Evolutionary conservation across 2,797 vertebrate genomes (phyloP).

Genomic region (Cyclopterus lumpus): DNA sequence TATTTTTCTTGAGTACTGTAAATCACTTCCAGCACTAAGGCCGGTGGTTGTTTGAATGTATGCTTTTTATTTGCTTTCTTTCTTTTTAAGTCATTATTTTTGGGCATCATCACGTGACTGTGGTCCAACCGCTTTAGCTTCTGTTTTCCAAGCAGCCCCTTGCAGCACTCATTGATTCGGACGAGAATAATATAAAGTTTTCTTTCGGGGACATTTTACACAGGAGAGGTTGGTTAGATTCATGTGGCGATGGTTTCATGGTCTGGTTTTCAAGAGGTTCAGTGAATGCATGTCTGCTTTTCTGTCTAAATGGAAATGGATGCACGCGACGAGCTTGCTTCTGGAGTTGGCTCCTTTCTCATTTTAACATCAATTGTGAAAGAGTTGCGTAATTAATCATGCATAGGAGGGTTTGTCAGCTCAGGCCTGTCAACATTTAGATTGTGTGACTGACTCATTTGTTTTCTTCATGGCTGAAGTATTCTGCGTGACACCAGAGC

Average conservation of each 20-base stretch:
- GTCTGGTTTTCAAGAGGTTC: constrained; percentile 22
- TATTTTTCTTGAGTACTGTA: constrained; percentile 60
- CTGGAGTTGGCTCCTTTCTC: constrained; percentile 14
- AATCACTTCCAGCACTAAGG: constrained; percentile 69
- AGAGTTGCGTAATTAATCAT: constrained; percentile 5
- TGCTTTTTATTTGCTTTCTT: constrained; percentile 46
- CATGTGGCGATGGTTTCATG: background rate
- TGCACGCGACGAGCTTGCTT: constrained; percentile 31
- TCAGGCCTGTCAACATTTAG: constrained; percentile 9
- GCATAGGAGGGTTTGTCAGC: constrained; percentile 7
- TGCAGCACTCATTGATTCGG: constrained; percentile 17
- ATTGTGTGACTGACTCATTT: constrained; percentile 4
- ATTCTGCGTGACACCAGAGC: background rate
- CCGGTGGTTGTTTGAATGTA: constrained; percentile 71
- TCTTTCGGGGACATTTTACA: constrained; percentile 27
- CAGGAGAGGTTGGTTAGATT: constrained; percentile 2
- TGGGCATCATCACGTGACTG: constrained; percentile 32
- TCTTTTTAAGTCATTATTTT: constrained; percentile 52
- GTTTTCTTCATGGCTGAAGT: constrained; percentile 12
- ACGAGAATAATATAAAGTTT: background rate
- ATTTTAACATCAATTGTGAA: background rate
- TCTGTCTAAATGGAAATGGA: constrained; percentile 32
- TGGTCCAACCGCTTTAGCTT: constrained; percentile 46
- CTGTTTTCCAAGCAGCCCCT: constrained; percentile 34
- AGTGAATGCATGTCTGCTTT: constrained; percentile 33